Base-by-base conservation (phyloP, 2,113 vertebrate genomes). In the Pseudois nayaur region DNA sequence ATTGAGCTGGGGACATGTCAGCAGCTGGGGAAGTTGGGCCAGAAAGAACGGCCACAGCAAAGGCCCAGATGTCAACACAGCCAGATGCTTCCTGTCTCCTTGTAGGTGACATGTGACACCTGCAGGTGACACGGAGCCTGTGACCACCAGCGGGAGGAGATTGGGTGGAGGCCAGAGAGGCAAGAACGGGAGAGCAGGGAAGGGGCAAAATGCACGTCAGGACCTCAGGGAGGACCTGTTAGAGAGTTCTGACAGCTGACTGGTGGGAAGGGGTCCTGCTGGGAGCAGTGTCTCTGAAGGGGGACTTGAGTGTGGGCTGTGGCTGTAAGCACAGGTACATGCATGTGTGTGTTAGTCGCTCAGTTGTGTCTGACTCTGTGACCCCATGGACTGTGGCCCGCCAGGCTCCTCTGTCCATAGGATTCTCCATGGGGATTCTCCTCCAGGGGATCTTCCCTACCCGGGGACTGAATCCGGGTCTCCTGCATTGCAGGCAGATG, bases 161-260 rank as follows among this genome's bases (percentile, higher is more conserved):
- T 2, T 3, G 57, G 36, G 7, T 62, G 76, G 45, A 55, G 87
- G 48, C 25, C n/a, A n/a, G n/a, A 29, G 87, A 71, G n/a, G 25
- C 13, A 13, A 40, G 48, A 50, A 33, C 0, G 3, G 50, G 48
- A 57, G 74, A 19, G 54, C 40, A n/a, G 43, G 74, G 31, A 36
- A 23, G 3, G 25, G 14, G 9, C 14, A 0, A 31, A 3, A 8
- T 5, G 40, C 36, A 40, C 2, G 5, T 59, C 23, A 11, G 14
- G 43, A n/a, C 43, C 57, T 16, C 43, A 6, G 55, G 88, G 40
- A 31, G 6, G 13, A 48, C 6, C 8, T 31, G 13, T 43, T n/a
- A 14, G 2, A 10, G 14, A 15, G 2, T 74, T 48, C 23, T 33
- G 43, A 27, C 71, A 62, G 40, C 55, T 13, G 55, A 59, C 23